Evolutionary conservation across 1,140 invertebrate species (phyloP).

Genomic region (Chionoecetes opilio): DNA sequence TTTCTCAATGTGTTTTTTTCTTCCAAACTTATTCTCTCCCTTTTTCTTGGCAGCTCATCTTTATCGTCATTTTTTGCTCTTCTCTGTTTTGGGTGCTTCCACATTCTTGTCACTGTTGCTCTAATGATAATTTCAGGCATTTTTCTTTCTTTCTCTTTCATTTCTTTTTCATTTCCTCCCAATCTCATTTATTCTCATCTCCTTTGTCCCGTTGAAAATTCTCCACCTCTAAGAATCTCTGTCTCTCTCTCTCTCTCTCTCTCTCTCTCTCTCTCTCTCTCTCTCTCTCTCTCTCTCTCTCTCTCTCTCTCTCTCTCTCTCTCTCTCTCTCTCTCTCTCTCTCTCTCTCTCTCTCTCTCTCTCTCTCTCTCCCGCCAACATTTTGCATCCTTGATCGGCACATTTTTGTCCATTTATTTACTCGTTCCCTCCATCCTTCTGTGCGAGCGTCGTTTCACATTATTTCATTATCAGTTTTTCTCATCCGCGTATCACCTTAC

Average conservation of each 20-base stretch:
- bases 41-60: too few species aligned
- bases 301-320: slow-evolving; percentile 55
- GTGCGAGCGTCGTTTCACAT: neutral
- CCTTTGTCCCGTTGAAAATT: too few species aligned
- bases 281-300: slow-evolving; percentile 55
- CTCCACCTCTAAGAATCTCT: too few species aligned
- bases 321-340: slow-evolving; percentile 47
- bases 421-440: neutral
- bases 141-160: too few species aligned
- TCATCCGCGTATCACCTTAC: neutral
- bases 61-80: too few species aligned
- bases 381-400: neutral
- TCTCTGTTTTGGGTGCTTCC: neutral
- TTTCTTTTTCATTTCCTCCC: too few species aligned
- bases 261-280: slow-evolving; percentile 55
- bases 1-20: neutral
- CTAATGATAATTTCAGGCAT: too few species aligned
- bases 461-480: neutral
- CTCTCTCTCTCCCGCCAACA: neutral
- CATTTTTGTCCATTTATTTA: neutral
- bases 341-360: neutral
- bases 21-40: neutral
- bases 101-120: too few species aligned
- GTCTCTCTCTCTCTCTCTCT: slow-evolving; percentile 50
- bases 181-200: too few species aligned